Evolutionary conservation across 2,888 invertebrate genomes (phyloP).

Genomic region (Synergus gifuensis): DNA sequence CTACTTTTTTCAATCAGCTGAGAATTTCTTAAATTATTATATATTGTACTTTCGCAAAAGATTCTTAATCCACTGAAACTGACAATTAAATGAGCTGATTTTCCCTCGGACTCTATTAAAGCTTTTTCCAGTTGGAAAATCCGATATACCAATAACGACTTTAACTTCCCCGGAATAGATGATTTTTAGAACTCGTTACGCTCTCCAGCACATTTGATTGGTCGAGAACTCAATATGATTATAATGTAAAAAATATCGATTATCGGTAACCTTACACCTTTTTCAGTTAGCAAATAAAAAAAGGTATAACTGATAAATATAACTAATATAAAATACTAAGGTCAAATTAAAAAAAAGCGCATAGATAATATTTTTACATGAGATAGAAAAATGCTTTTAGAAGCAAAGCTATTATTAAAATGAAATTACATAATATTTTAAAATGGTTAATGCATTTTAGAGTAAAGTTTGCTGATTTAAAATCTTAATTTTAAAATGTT

Average conservation of each 20-base stretch:
- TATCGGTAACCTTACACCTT: not conserved
- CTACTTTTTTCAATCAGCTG: no score
- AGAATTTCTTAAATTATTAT: not conserved
- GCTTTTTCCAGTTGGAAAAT: slow-evolving; percentile 1
- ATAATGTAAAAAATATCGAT: not conserved
- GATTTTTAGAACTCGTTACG: slow-evolving; percentile 37
- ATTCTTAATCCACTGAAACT: not conserved
- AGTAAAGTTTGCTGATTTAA: no score
- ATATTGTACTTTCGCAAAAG: not conserved
- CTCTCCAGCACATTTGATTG: slow-evolving; percentile 4
- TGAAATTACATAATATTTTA: no score
- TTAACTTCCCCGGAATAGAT: slow-evolving; percentile 7
- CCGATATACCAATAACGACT: slow-evolving; percentile 36
- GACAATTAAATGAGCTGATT: not conserved
- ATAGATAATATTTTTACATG: no score
- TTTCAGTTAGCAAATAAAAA: not conserved
- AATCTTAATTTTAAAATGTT: no score
- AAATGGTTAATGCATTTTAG: no score
- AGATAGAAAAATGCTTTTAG: no score
- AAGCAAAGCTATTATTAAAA: no score
- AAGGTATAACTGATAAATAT: not conserved
- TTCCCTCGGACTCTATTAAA: not conserved
- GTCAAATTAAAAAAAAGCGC: not conserved
- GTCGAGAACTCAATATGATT: not conserved
- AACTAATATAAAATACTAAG: no score